Evolutionary conservation across 37 sponge, comb jelly and placozoan species (phyloP), one percentile per base, ranked within the genome.

Genomic region (Agelas oroides): DNA sequence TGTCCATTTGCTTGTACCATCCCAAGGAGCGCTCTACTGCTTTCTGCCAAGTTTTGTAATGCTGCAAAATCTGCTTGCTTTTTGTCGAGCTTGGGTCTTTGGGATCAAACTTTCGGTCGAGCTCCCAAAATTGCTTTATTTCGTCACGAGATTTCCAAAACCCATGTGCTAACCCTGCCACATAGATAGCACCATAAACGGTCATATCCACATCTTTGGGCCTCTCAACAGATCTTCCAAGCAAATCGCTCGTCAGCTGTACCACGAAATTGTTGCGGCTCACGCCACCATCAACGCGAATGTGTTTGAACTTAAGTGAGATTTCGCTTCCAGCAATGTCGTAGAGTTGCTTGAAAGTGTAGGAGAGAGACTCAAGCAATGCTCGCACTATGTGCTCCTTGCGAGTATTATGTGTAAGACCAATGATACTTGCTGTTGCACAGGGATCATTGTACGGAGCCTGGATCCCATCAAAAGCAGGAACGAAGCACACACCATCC

Each of bases 261-360:
- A 92, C 54, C 21, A 94, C 53, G 38, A 97, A 89, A n/a, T 72
- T 35, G 59, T 92, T 94, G 32, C 71, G 76, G 6, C 87, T 62
- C 36, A 97, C 95, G 36, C 97, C 97, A 34, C 97, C 97, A 71
- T 97, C 95, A 2, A 89, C 78, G 21, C 85, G 38, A n/a, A 91
- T 37, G 19, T 32, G 25, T 30, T 80, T 54, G 1, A 77, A 58
- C 32, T 56, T 34, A 37, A 85, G 76, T 5, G 62, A 59, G 23
- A 95, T 65, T 53, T 86, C 86, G 5, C 30, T 71, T 0, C 32
- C 37, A 1, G 80, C 88, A 17, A 88, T 74, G 41, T 78, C 83
- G 37, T 80, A 81, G 1, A 88, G 73, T 38, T 88, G 82, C 62
- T 88, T 91, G 71, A 88, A 80, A 21, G 80, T 83, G 76, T 80